phyloP scores from a whole-genome alignment of 2,113 vertebrate species.

The Perca fluviatilis region DNA sequence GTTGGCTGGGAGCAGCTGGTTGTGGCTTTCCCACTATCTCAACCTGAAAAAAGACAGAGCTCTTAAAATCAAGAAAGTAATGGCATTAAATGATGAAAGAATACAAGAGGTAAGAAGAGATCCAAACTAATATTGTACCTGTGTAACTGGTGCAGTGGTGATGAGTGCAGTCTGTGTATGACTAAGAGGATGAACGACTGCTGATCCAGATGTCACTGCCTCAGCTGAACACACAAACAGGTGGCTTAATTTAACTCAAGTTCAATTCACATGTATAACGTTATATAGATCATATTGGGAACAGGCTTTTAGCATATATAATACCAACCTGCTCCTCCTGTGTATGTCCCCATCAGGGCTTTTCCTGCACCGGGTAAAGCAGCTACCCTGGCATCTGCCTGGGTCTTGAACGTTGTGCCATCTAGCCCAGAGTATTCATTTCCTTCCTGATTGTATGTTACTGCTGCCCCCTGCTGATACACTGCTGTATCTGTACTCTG shows the following conservation, averaged over 20 bases:
- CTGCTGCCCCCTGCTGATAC: constrained; percentile 89
- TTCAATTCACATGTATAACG: not conserved
- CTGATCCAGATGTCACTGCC: constrained; percentile 72
- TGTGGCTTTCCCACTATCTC: constrained; percentile 85
- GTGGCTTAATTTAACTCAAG: not conserved
- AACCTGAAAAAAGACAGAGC: constrained; percentile 53
- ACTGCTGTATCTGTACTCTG: constrained; percentile 82
- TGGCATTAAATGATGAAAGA: not conserved
- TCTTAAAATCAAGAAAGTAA: not conserved
- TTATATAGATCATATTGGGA: not conserved
- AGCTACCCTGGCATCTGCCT: constrained; percentile 44
- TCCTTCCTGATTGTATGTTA: constrained; percentile 79
- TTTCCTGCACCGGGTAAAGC: constrained; percentile 63
- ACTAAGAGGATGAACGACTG: constrained; percentile 72
- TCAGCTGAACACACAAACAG: constrained; percentile 68
- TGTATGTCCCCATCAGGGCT: constrained; percentile 78
- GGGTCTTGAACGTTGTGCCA: constrained; percentile 65
- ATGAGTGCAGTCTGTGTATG: constrained; percentile 68
- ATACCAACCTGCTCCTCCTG: constrained; percentile 54
- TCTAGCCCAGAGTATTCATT: constrained; percentile 67
- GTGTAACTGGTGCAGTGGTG: constrained; percentile 64
- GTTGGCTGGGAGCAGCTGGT: constrained; percentile 76
- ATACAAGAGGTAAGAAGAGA: not conserved
- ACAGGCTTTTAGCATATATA: not conserved
- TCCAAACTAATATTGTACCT: constrained; percentile 61